phyloP scores from a whole-genome alignment of 2,113 vertebrate species.

The Myiopsitta monachus region DNA sequence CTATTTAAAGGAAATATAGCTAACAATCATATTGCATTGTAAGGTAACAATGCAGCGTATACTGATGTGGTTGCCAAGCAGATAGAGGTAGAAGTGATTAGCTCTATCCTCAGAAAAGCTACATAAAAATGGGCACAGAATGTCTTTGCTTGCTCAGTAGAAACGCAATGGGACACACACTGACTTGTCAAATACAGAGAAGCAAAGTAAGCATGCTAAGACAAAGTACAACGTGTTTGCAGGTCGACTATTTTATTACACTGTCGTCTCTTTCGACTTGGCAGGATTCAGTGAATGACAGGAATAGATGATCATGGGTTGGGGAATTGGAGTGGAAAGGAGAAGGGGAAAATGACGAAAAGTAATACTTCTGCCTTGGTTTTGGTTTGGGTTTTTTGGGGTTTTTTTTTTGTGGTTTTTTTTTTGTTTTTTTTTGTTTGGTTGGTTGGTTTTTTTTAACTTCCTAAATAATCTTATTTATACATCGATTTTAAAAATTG shows the following conservation, averaged over 20 bases:
- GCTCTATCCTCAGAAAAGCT: neutral
- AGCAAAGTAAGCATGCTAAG: neutral
- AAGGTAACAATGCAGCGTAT: neutral
- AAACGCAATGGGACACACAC: neutral
- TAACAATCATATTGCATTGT: neutral
- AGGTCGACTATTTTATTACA: neutral
- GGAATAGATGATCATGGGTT: neutral
- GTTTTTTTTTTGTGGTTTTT: too few species aligned
- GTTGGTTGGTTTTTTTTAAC: neutral
- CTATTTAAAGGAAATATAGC: neutral
- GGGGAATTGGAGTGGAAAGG: neutral
- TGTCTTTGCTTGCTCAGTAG: neutral
- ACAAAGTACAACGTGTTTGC: neutral
- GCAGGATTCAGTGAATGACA: neutral
- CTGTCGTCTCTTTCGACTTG: neutral
- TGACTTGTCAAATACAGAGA: neutral
- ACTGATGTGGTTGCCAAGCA: neutral
- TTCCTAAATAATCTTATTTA: neutral
- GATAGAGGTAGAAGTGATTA: neutral
- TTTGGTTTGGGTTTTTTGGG: too few species aligned
- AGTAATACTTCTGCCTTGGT: neutral
- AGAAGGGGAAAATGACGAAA: neutral
- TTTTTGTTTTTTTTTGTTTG: neutral
- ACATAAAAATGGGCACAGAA: neutral
- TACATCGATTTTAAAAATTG: neutral